Evolutionary conservation across 2,113 vertebrate genomes (phyloP), one percentile per base, ranked within the genome.

Genomic region (Telmatochromis sp.): DNA sequence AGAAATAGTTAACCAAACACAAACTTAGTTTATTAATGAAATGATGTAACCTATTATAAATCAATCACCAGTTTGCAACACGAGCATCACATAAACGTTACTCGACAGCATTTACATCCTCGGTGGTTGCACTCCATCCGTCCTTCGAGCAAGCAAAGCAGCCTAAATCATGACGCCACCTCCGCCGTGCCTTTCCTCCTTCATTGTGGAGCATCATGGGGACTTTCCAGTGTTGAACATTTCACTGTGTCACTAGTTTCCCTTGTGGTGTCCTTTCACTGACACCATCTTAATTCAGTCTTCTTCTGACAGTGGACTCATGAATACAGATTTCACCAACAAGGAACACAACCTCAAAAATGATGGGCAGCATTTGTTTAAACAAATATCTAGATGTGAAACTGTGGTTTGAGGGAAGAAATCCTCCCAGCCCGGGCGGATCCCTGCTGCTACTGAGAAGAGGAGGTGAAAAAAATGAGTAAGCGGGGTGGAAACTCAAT

Each of bases 111-210:
- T 68, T 68, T 21, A 5, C 63, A 68, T 26, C 23, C 23, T 78
- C 2, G 10, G 6, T 8, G 26, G 45, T 28, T 49, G 15, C 17
- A 1, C 26, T 17, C 40, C 9, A 45, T 2, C 40, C 0, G 5
- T 28, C 21, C 14, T 2, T 15, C 1, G 1, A 17, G 6, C 3
- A 73, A 73, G 9, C 9, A 28, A 73, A 12, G 42, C 42, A 31
- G 70, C 23, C 23, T 75, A 75, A 47, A 49, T 28, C 70, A 12
- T 19, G 42, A 75, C 4, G 15, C 23, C 0, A 0, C 6, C 70
- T 49, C 23, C 9, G 1, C 73, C 6, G 1, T 78, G 26, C 45
- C 2, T 19, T 75, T 28, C 23, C n/a, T 42, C 11, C 63, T 68
- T 2, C 12, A 68, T 42, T 42, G 65, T 70, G 63, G 35, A 70